phyloP scores from a whole-genome alignment of 2,113 vertebrate genomes.

The Prinia subflava region DNA sequence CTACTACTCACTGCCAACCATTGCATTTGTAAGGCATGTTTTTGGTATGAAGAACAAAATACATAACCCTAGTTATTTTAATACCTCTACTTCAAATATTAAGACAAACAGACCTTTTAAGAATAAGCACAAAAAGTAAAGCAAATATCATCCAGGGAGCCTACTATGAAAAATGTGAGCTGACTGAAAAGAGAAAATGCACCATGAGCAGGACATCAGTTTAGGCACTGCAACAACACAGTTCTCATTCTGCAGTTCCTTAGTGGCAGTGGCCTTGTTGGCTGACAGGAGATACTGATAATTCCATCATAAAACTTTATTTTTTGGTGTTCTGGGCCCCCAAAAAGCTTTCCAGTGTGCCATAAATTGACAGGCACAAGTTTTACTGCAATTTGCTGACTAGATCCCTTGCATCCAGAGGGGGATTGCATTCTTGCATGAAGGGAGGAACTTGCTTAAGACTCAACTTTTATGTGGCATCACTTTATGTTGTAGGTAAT shows the following conservation, averaged over 20 bases:
- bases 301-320: neutral
- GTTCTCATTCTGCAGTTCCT: neutral
- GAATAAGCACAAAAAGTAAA: neutral
- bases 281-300: neutral
- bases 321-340: neutral
- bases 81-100: neutral
- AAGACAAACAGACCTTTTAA: neutral
- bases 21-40: neutral
- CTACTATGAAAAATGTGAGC: neutral
- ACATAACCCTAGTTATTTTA: neutral
- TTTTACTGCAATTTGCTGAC: neutral
- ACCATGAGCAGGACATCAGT: neutral
- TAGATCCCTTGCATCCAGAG: neutral
- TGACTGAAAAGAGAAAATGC: neutral
- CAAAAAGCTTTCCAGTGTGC: neutral
- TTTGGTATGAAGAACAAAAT: neutral
- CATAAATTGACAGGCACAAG: neutral
- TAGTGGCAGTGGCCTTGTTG: neutral
- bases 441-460: neutral
- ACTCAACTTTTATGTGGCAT: neutral
- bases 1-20: neutral
- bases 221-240: neutral
- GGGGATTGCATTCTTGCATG: neutral
- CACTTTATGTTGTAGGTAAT: neutral
- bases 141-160: neutral